A percentile compares a stretch with the other conserved stretches of the same genome.
Conservation (phyloP, 64 coral and sea anemone species). For the Stichodactyla helianthus region DNA sequence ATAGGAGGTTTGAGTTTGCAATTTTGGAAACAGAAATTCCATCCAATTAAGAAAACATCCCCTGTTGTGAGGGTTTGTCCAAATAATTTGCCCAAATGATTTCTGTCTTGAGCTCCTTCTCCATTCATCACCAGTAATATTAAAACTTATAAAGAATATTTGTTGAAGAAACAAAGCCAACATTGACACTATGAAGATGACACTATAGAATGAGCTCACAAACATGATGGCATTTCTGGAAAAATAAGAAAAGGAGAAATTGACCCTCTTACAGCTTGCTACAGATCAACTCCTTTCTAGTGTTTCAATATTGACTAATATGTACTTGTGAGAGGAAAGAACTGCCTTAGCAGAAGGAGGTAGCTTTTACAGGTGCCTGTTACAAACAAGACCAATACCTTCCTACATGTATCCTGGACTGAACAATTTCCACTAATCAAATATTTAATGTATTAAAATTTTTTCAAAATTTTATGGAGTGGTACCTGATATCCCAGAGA, state of each 20-base stretch:
- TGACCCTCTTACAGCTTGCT: not conserved
- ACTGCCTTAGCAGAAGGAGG: too few species aligned
- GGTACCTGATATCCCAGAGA: too few species aligned
- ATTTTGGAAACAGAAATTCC: slow-evolving; percentile 41
- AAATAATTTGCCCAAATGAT: slow-evolving; percentile 62
- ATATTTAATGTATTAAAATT: too few species aligned
- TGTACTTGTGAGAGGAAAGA: too few species aligned
- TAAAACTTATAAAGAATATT: slow-evolving; percentile 68
- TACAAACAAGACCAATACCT: too few species aligned
- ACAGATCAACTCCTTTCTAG: too few species aligned
- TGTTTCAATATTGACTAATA: too few species aligned
- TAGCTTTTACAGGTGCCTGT: too few species aligned
- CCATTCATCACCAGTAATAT: slow-evolving; percentile 90
- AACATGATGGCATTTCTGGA: slow-evolving; percentile 80
- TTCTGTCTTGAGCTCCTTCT: slow-evolving; percentile 50
- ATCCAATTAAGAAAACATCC: slow-evolving; percentile 72
- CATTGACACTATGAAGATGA: slow-evolving; percentile 76
- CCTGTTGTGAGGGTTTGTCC: slow-evolving; percentile 58
- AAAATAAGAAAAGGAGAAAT: slow-evolving; percentile 11
- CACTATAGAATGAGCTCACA: slow-evolving; percentile 48
- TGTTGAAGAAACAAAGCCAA: slow-evolving; percentile 58
- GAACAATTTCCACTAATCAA: too few species aligned
- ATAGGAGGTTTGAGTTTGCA: not conserved
- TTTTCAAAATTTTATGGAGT: too few species aligned
- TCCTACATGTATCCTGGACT: too few species aligned